phyloP scores from a whole-genome alignment of 2,797 vertebrate genomes.

The Melanotaenia trifasciata region DNA sequence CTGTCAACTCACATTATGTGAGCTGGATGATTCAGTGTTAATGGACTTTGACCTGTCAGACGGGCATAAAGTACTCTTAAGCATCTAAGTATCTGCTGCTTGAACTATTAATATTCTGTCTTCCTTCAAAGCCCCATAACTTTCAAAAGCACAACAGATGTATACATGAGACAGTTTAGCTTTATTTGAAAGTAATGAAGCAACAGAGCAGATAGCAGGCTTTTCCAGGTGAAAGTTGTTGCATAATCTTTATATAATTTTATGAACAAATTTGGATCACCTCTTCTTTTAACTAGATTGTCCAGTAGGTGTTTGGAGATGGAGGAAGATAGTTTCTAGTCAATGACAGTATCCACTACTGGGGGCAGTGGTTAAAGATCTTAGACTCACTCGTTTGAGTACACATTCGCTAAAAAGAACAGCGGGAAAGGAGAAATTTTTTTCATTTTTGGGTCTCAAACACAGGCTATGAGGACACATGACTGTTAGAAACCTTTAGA shows the following conservation, averaged over 20 bases:
- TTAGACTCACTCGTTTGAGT: no score
- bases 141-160: background rate
- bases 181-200: background rate
- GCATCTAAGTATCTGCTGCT: background rate
- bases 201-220: background rate
- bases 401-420: no score
- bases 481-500: no score
- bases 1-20: background rate
- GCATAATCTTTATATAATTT: background rate
- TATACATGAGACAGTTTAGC: background rate
- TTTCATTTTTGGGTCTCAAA: no score
- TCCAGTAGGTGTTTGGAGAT: no score
- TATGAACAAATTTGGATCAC: background rate
- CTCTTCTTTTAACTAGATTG: no score
- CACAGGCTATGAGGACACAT: no score
- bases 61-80: background rate
- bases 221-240: background rate
- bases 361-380: no score
- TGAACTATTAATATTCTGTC: background rate
- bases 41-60: slow-evolving; percentile 6
- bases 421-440: no score
- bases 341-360: no score
- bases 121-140: background rate
- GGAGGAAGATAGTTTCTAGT: no score
- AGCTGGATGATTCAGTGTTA: slow-evolving; percentile 1